Evolutionary conservation across 2,888 invertebrate species (phyloP), one percentile per base, ranked within the genome.

Genomic region (Torymus aiolomorphi): DNA sequence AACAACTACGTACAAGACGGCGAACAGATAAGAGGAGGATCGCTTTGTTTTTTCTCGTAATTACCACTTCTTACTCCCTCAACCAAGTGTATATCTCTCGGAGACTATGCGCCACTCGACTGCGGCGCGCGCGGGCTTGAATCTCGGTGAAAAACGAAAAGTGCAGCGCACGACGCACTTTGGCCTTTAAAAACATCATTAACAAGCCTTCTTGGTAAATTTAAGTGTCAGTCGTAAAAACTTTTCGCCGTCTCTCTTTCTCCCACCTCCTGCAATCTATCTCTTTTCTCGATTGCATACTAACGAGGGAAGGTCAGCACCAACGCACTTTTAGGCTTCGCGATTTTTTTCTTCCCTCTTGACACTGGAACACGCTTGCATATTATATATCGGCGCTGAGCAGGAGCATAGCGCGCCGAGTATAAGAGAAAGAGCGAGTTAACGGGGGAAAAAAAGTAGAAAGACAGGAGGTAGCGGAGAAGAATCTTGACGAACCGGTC

Each of bases 401-500:
- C n/a, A n/a, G n/a, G n/a, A n/a, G n/a, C n/a, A n/a, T n/a, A n/a
- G n/a, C n/a, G n/a, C n/a, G n/a, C n/a, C n/a, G n/a, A n/a, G n/a
- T n/a, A 51, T 14, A 61, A 2, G n/a, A 2, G 24, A 4, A 63
- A 72, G 20, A 62, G 14, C 11, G 18, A 63, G 20, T 20, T 20
- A 72, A 52, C 1, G 70, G 10, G 49, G 24, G 31, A 66, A 65
- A 59, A 11, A 63, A 14, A 5, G 13, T 18, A 2, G 3, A 20
- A 24, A 20, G 18, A 54, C 8, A 54, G 24, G 51, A 31, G 4
- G 63, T 13, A 51, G 31, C 18, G 51, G 24, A 18, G 78, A 74
- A 81, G 78, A 82, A 83, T 82, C 82, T 70, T 59, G 81, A 76
- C 74, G 65, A 82, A 82, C 83, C 81, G 77, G 82, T 83, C 82